A percentile compares a stretch with the other conserved stretches of the same genome.
phyloP scores from a whole-genome alignment of 2,113 vertebrate genomes.

The Pachyramphus minor region DNA sequence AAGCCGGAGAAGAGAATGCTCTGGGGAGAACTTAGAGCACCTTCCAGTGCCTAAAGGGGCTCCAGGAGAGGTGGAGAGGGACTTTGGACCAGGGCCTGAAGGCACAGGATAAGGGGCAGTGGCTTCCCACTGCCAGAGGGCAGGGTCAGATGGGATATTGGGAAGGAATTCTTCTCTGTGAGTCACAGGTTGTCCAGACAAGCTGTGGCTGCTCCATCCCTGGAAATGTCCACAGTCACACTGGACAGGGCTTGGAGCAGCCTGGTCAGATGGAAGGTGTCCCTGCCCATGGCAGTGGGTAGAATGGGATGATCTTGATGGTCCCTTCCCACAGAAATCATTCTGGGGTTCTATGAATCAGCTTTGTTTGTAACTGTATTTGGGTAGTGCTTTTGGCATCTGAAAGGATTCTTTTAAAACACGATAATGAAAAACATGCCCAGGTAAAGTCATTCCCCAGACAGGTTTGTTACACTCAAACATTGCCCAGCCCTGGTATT shows the following conservation, averaged over 20 bases:
- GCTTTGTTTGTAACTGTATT: not conserved
- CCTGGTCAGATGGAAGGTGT: not conserved
- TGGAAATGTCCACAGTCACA: not conserved
- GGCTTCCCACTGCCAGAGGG: not conserved
- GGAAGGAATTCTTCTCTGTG: not conserved
- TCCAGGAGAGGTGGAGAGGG: not conserved
- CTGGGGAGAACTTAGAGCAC: not conserved
- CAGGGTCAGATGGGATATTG: accelerated
- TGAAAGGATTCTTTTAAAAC: not conserved
- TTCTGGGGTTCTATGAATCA: not conserved
- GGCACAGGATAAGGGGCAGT: not conserved
- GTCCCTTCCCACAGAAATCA: not conserved
- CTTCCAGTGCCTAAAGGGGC: accelerated
- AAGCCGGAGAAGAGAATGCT: not conserved
- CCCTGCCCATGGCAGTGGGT: not conserved
- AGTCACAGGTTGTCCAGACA: not conserved
- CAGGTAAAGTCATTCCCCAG: not conserved
- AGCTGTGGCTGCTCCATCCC: not conserved
- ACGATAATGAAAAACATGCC: not conserved
- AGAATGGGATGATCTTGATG: not conserved
- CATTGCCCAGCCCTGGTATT: not conserved
- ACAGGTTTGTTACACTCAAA: not conserved
- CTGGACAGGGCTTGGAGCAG: accelerated
- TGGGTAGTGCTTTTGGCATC: not conserved
- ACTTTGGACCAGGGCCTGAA: not conserved